A percentile compares a stretch with the other conserved stretches of the same genome.
Conservation (phyloP, 2,797 vertebrate species). For the Eurystomus glaucurus region DNA sequence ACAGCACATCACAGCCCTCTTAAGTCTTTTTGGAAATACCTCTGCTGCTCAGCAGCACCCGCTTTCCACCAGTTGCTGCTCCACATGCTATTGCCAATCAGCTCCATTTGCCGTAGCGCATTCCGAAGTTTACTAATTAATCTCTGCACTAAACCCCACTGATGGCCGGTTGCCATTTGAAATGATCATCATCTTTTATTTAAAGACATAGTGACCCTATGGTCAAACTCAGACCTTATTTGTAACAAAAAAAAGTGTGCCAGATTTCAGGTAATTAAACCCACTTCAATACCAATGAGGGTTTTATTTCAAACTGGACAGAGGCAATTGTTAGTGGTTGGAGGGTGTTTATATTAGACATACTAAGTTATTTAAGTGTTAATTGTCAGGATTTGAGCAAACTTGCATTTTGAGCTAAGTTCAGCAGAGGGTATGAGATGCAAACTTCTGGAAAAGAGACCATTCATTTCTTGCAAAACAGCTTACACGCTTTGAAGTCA, state of each 20-base stretch:
- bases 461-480: background rate
- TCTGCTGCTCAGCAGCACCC: slow-evolving; percentile 77
- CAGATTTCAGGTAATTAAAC: slow-evolving; percentile 6
- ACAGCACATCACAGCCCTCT: slow-evolving; percentile 67
- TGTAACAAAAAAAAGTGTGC: background rate
- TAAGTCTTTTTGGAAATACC: slow-evolving; percentile 82
- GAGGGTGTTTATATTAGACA: background rate
- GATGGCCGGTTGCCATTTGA: slow-evolving; percentile 65
- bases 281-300: background rate
- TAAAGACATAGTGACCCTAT: slow-evolving; percentile 54
- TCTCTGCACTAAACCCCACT: slow-evolving; percentile 74
- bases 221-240: background rate
- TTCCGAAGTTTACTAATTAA: slow-evolving; percentile 85
- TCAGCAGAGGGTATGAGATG: background rate
- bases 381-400: background rate
- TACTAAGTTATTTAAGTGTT: background rate
- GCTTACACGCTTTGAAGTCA: background rate
- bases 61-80: slow-evolving; percentile 83
- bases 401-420: background rate
- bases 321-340: background rate
- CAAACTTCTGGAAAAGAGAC: background rate
- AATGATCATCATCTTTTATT: slow-evolving; percentile 72
- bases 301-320: background rate
- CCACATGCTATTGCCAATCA: slow-evolving; percentile 93
- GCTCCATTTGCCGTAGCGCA: slow-evolving; percentile 81